Evolutionary conservation across 2,113 vertebrate genomes (phyloP), one percentile per base, ranked within the genome.

Genomic region (Siniperca chuatsi): DNA sequence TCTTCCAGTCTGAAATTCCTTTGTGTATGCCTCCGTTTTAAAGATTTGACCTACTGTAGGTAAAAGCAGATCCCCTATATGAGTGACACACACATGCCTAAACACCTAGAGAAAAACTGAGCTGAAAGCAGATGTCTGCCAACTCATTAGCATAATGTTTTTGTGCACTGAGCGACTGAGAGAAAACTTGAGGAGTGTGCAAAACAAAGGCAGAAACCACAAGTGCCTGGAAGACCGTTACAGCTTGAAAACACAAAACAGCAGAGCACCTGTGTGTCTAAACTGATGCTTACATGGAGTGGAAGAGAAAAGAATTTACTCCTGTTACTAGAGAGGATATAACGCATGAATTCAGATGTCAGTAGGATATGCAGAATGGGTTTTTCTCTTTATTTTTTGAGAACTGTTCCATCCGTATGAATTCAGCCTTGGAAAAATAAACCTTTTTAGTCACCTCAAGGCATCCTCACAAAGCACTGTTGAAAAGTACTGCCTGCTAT

Each of bases 141-240:
- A 54, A 29, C 58, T 91, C 90, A 94, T 95, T 94, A 95, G 86
- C 93, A 94, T 95, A 90, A 90, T 94, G 94, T 94, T 93, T 94
- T 93, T 94, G 87, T 94, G 81, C 75, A 62, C 86, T 72, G 69
- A 90, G 83, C 75, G 35, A 81, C 89, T 81, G 78, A 88, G 87
- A 88, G 87, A 91, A 90, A 91, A 88, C 82, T 85, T 79, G 84
- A 88, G 87, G 76, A 85, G 91, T 89, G 90, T 82, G 89, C 83
- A 94, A 94, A 96, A 94, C 92, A 95, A 92, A 91, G 88, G 85
- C 90, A 90, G 89, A 91, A 95, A 95, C 95, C 94, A 94, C 95
- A 88, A 94, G 93, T 92, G 93, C 83, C 93, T 94, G 89, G 89
- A 91, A 95, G 89, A 94, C 93, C 92, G 93, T 94, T 96, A 94